Evolutionary conservation across 2,113 vertebrate species (phyloP), one percentile per base, ranked within the genome.

Genomic region (Dicaeum eximium): DNA sequence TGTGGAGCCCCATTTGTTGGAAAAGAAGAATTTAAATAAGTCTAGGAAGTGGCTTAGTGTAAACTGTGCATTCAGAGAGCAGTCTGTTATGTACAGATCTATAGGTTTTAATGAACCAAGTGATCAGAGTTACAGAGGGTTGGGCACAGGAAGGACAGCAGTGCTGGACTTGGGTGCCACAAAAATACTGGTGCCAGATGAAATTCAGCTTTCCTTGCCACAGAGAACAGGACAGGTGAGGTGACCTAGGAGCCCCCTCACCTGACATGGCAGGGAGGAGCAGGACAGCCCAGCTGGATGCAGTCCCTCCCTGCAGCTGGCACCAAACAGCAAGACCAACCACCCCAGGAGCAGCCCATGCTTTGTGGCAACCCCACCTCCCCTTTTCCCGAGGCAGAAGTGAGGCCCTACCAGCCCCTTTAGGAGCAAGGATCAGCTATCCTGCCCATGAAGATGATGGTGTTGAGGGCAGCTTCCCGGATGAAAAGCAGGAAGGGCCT

Each of bases 401-500:
- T 6, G 18, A 88, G 94, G 90, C 86, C 53, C 70, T 7, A 45
- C 13, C 13, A 74, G 73, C 66, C 86, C 50, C 96, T 62, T 86
- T 96, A 94, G 64, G 92, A 61, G 86, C 99, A 99, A 44, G 99
- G 99, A 89, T 99, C 79, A 31, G 98, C 96, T 67, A 99, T 98
- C 48, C 99, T 98, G 51, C 99, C 99, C 80, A 98, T 97, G 96
- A 99, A 99, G 95, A 99, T 96, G 69, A 99, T 93, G 5, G 99
- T 96, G 90, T 99, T 99, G 96, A 99, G 98, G 82, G 96, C 86
- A 0, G 98, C 97, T 96, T 99, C 99, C 64, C 99, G 97, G 95
- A 99, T 99, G 38, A 99, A 95, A 45, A 99, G 96, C 88, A 99
- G 97, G 97, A 99, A 99, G 10, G 99, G 99, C n/a, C 97, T 97